These are phyloP conservation scores for Anabacerthia variegaticeps DNA, from an alignment of 2,797 vertebrate species.

Conservation along the genomic window DNA sequence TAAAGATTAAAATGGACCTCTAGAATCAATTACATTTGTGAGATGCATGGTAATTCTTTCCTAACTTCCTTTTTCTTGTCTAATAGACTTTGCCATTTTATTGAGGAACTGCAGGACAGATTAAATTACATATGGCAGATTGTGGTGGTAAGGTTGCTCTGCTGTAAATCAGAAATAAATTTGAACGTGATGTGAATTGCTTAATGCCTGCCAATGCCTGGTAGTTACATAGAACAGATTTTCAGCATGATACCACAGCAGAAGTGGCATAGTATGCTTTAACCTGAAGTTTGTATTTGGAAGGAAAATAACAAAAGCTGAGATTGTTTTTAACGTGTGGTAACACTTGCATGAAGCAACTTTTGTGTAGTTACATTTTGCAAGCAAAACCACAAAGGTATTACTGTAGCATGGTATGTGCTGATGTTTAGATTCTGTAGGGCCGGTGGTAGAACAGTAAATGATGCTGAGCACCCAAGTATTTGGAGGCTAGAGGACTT, in stretches of 20 bases:
- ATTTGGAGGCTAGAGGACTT: not conserved
- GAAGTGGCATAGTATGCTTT: not conserved
- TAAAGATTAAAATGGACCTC: not conserved
- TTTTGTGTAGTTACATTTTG: not conserved
- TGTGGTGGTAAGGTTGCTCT: not conserved
- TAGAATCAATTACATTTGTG: not conserved
- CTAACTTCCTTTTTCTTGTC: not conserved
- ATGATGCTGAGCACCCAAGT: not conserved
- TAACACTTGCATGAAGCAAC: not conserved
- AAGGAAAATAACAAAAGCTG: not conserved
- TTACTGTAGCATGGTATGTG: not conserved
- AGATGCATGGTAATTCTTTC: not conserved
- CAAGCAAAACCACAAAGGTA: not conserved
- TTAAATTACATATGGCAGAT: not conserved
- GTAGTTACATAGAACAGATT: not conserved
- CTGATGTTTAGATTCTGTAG: not conserved
- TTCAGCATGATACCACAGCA: not conserved
- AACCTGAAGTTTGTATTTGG: not conserved
- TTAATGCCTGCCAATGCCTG: not conserved
- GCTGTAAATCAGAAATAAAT: not conserved
- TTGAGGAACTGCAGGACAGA: not conserved
- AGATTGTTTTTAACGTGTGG: not conserved
- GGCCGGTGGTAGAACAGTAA: not conserved
- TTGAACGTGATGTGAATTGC: not conserved
- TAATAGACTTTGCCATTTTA: not conserved